phyloP scores from a whole-genome alignment of 2,888 invertebrate species.

The Villa cingulata region DNA sequence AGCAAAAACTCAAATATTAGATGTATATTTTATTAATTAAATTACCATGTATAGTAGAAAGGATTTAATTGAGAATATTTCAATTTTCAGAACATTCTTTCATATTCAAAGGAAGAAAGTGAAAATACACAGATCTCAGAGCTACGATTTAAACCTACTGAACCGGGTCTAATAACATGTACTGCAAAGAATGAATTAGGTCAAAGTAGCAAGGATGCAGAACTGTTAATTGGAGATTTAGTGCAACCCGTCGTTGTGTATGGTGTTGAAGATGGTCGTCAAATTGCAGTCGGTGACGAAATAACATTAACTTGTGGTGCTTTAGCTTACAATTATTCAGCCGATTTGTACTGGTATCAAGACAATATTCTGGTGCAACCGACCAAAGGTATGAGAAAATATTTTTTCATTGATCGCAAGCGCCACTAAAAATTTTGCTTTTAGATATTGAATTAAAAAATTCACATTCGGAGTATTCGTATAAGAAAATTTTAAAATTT shows the following conservation, averaged over 20 bases:
- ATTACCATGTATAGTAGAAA: neutral
- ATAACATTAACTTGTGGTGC: conserved; percentile 45
- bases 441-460: conserved; percentile 19
- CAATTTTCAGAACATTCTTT: neutral
- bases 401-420: neutral
- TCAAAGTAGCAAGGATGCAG: conserved; percentile 19
- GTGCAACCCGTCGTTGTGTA: conserved; percentile 34
- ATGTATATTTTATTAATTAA: conserved; percentile 20
- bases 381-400: conserved; percentile 13
- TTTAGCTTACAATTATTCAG: conserved; percentile 40
- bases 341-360: conserved; percentile 40
- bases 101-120: neutral
- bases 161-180: conserved; percentile 37
- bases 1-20: conserved; percentile 19
- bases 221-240: conserved; percentile 29
- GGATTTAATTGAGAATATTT: no score
- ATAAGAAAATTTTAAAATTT: conserved; percentile 28
- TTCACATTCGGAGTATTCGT: conserved; percentile 25
- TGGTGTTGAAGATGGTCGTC: conserved; percentile 29
- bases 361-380: conserved; percentile 20
- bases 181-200: conserved; percentile 35
- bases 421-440: conserved; percentile 4
- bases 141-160: conserved; percentile 29
- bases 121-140: conserved; percentile 23
- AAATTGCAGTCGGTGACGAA: conserved; percentile 42